Base-by-base conservation (phyloP, 2,797 vertebrate genomes). In the Chrysocyon brachyurus region DNA sequence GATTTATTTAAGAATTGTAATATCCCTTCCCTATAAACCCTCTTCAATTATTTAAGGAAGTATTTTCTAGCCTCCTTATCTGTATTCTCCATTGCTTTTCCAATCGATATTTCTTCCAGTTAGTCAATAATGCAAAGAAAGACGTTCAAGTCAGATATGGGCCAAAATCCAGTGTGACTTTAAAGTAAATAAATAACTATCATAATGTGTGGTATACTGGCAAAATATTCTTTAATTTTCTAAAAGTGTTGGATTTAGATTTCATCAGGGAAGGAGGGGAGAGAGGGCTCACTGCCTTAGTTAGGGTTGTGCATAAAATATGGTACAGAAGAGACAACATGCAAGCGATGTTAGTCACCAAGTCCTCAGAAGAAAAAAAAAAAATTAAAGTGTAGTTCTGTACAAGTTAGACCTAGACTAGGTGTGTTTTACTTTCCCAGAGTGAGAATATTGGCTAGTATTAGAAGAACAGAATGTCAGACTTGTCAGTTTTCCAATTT, bases 21-120 rank as follows among this genome's bases (percentile, higher is more conserved):
- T 24, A 86, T 46, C 56, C n/a, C 6, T 46, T 92, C 91, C 84
- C 52, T 46, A 87, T 68, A 81, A 63, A 6, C 66, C 19, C 77
- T 85, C 90, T 87, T 63, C 10, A 87, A 84, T 68, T 94, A 88
- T 82, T 92, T 86, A 64, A 21, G 24, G 9, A 86, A 83, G 61
- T 57, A 52, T 88, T 91, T 52, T 81, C 40, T 52, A 63, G 7
- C 2, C 12, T 56, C 19, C 10, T 87, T 88, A 73, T 19, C 31
- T 83, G 70, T 91, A 94, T 77, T 72, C 9, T 73, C 52, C 12
- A 61, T 54, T 73, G 26, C 6, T 72, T 86, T 77, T 66, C 28
- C 33, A 68, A 83, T 63, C 14, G 10, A 14, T 57, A 86, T 63
- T 87, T 73, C 40, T 78, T 54, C 31, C 33, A 36, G 16, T 54